phyloP scores from a whole-genome alignment of 2,797 vertebrate species.

The Morus bassanus region DNA sequence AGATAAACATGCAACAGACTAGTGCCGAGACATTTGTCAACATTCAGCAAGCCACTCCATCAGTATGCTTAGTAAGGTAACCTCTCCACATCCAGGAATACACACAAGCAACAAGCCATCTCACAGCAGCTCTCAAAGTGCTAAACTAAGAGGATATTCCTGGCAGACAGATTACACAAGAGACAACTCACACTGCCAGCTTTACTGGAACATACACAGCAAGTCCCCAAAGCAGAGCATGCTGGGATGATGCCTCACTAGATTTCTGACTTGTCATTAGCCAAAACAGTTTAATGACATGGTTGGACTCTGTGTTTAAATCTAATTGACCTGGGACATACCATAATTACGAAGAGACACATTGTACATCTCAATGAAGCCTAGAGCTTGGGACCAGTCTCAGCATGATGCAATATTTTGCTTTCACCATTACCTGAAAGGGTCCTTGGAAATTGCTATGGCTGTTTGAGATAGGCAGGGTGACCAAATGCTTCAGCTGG shows the following conservation, averaged over 20 bases:
- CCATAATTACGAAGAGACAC: conserved; percentile 30
- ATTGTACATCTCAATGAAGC: background rate
- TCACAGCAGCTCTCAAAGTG: background rate
- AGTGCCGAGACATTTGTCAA: background rate
- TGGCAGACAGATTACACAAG: conserved; percentile 49
- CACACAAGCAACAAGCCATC: background rate
- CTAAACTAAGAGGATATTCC: conserved; percentile 11
- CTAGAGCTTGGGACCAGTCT: background rate
- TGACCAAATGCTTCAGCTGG: background rate
- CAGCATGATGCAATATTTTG: background rate
- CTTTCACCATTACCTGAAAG: conserved; percentile 19
- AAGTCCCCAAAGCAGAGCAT: background rate
- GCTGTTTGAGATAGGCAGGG: background rate
- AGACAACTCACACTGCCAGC: background rate
- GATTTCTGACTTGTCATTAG: conserved; percentile 24
- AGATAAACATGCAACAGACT: background rate
- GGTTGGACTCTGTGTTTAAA: conserved; percentile 19
- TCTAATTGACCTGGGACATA: background rate
- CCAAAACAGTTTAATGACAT: conserved; percentile 11
- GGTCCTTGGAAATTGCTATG: background rate
- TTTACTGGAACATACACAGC: conserved; percentile 27
- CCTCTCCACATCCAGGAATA: background rate
- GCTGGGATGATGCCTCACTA: background rate
- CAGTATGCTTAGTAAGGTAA: background rate
- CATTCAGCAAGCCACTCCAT: background rate